Base-by-base conservation (phyloP, 2,888 invertebrate genomes). In the Andrena flavipes region DNA sequence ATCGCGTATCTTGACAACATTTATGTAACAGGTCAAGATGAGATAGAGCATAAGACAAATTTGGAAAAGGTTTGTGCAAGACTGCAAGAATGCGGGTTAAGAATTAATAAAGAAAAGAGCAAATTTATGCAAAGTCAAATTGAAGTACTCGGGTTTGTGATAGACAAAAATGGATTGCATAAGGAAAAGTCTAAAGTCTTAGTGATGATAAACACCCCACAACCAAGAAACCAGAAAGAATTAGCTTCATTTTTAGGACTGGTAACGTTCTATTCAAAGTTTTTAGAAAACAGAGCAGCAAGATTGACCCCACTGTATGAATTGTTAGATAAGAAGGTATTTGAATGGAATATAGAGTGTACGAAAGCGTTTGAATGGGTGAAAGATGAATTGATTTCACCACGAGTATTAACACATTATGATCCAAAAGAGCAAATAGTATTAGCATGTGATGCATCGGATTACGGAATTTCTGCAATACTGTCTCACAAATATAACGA, bases 181-280 rank as follows among this genome's bases (percentile, higher is more conserved):
- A 89, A 87, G 51, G 74, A 73, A 8, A 49, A 29, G 7, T 63
- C 63, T 4, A 90, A 90, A 82, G 84, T 90, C 0, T 64, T 81
- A 23, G 87, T 86, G 10, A 89, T 92, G 48, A 2, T 85, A 0
- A 67, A 86, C 0, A 85, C 88, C 5, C 87, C 87, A 23, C 30
- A 3, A 10, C 90, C 90, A 26, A 65, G 13, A 5, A 77, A 89
- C 70, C 76, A 69, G 6, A 81, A 85, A 30, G 69, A 89, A 68
- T 73, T 91, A 26, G 76, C 67, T 59, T 88, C 90, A 64, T 89
- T 90, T 77, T 51, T 89, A 1, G 90, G 91, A n/a, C 51, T 90
- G n/a, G 73, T 91, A 20, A 92, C 91, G 62, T 93, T 91, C 80
- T 93, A 93, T 78, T 84, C 89, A 2, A 90, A 88, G 77, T 93